Conservation (phyloP, 2,888 invertebrate genomes). For the Leptopilina myrica region DNA sequence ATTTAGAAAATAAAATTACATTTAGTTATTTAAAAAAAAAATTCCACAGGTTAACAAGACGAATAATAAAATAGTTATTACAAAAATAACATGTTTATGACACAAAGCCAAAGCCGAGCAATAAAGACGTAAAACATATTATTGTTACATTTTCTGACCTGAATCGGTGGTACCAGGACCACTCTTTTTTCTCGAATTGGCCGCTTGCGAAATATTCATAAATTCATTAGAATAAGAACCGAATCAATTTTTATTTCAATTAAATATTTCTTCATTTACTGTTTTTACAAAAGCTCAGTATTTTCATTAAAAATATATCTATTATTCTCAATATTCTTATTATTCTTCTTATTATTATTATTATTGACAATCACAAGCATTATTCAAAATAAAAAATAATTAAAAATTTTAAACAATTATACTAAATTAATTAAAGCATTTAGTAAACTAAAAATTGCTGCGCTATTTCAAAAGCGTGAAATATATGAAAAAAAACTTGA, state of each 20-base stretch:
- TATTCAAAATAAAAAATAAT: neutral
- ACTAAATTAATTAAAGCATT: no score
- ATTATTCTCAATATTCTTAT: no score
- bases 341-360: no score
- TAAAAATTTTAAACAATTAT: neutral
- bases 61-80: neutral
- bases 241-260: slow-evolving; percentile 16
- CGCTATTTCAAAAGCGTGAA: no score
- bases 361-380: no score
- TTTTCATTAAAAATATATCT: neutral
- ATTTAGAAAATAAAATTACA: no score
- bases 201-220: slow-evolving; percentile 47
- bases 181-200: slow-evolving; percentile 63
- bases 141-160: slow-evolving; percentile 62
- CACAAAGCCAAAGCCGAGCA: slow-evolving; percentile 16
- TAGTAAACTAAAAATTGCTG: neutral
- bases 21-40: no score
- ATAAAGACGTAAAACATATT: slow-evolving; percentile 43
- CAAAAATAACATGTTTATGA: neutral
- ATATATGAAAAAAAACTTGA: no score
- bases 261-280: neutral
- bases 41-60: no score
- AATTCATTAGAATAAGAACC: slow-evolving; percentile 12
- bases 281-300: neutral
- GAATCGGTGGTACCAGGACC: slow-evolving; percentile 63